phyloP scores from a whole-genome alignment of 2,113 vertebrate genomes.

The Heptranchias perlo region DNA sequence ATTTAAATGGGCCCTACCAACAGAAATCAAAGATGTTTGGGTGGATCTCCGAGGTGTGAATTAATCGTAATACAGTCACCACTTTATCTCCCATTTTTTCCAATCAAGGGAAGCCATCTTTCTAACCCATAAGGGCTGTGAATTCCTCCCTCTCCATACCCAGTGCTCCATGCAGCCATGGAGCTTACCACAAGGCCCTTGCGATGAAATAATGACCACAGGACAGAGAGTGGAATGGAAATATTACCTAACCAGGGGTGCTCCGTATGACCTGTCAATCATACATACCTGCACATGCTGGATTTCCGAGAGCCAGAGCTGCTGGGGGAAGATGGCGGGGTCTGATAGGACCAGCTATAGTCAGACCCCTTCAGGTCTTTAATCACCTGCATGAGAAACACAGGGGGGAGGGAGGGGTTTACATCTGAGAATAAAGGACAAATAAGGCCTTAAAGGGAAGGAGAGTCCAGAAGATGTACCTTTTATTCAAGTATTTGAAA shows the following conservation, averaged over 20 bases:
- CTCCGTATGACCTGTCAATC: not conserved
- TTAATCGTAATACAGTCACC: not conserved
- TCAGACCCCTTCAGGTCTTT: constrained; percentile 94
- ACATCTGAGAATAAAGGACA: not conserved
- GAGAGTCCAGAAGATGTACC: not conserved
- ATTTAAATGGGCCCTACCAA: not conserved
- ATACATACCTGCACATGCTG: constrained; percentile 89
- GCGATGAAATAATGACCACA: not conserved
- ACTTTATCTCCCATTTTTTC: not conserved
- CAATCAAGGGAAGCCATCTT: not conserved
- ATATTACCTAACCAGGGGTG: not conserved
- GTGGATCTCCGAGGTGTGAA: not conserved
- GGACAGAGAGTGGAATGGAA: not conserved
- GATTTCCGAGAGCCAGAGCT: constrained; percentile 89
- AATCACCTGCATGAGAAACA: constrained; percentile 73
- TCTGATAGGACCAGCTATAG: constrained; percentile 97
- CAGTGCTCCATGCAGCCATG: not conserved
- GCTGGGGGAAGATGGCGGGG: constrained; percentile 87
- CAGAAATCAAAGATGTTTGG: not conserved
- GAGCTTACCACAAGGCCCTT: too few species aligned
- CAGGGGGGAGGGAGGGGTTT: not conserved
- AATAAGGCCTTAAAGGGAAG: not conserved
- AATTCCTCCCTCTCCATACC: not conserved
- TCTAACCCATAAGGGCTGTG: not conserved
- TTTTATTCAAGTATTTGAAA: not conserved